Base-by-base conservation (phyloP, 2,113 vertebrate species). In the Hydrolagus affinis region DNA sequence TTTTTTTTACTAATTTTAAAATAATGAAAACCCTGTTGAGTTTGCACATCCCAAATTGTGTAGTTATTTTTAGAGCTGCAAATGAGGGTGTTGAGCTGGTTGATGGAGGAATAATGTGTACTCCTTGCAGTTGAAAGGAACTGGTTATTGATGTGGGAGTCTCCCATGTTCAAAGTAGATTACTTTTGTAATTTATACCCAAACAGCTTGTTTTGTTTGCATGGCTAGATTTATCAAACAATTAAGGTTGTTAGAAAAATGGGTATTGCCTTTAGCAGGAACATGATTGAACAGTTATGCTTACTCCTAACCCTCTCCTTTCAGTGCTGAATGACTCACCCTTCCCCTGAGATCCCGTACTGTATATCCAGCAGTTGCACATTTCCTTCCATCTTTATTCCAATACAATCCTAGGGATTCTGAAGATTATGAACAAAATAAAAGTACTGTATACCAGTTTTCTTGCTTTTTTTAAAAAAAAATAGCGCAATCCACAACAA, bases 91-190 rank as follows among this genome's bases (percentile, higher is more conserved):
- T 80, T 83, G 77, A 83, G 62, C 66, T 78, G 28, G n/a, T 62
- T 66, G 25, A 83, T 83, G 62, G 77, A 83, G 66, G 62, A 83
- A 83, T 83, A 25, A 25, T 28, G 14, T 83, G 59, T 83, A 62
- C 60, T 83, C 77, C 66, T 83, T 83, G 60, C 19, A 19, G 15
- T 66, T 83, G 77, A 23, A 66, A 25, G 66, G 60, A 83, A 25
- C 60, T 83, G 60, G n/a, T 66, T 25, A 83, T 83, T 83, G 23
- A 28, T 83, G 77, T 83, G 77, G 77, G 59, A 83, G 77, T 83
- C 60, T 30, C 23, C 17, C 25, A 21, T 21, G 30, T 83, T 83
- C 59, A 30, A 12, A 19, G 72, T 44, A 56, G 72, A 74, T 74
- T 74, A 32, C 72, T 74, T 14, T 17, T 83, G 23, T 64, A 62